A percentile compares a stretch with the other conserved stretches of the same genome.
phyloP scores from a whole-genome alignment of 2,797 vertebrate species.

The Propithecus perrieri region DNA sequence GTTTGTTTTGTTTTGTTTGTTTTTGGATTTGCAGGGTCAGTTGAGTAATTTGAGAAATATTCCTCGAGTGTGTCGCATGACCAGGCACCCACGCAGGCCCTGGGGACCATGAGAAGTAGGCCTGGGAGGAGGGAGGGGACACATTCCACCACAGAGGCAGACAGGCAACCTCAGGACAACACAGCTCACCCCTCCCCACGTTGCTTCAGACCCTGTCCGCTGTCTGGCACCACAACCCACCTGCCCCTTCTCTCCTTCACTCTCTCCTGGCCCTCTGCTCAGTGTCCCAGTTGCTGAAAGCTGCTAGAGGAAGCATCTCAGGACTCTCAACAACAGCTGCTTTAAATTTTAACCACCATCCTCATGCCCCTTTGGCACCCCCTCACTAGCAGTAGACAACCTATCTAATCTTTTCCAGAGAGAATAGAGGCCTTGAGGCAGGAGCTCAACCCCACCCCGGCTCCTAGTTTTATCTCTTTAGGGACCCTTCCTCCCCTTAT shows the following conservation, averaged over 20 bases:
- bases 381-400: not conserved
- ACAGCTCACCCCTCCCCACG: not conserved
- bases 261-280: not conserved
- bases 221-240: not conserved
- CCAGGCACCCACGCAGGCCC: not conserved
- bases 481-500: not conserved
- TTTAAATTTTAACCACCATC: not conserved
- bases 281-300: not conserved
- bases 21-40: not conserved
- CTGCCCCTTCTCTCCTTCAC: not conserved
- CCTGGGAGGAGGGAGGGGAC: not conserved
- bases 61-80: not conserved
- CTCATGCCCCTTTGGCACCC: not conserved
- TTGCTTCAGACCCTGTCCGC: not conserved
- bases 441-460: not conserved
- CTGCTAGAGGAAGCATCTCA: not conserved
- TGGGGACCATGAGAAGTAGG: not conserved
- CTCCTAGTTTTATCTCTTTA: not conserved
- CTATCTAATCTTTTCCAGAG: conserved; percentile 18
- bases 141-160: not conserved
- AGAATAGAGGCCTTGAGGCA: not conserved
- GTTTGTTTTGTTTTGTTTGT: not conserved
- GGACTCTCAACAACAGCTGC: not conserved
- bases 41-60: not conserved
- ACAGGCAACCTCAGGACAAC: not conserved